Base-by-base conservation (phyloP, 2,888 invertebrate species). In the Morinoia aosen region DNA sequence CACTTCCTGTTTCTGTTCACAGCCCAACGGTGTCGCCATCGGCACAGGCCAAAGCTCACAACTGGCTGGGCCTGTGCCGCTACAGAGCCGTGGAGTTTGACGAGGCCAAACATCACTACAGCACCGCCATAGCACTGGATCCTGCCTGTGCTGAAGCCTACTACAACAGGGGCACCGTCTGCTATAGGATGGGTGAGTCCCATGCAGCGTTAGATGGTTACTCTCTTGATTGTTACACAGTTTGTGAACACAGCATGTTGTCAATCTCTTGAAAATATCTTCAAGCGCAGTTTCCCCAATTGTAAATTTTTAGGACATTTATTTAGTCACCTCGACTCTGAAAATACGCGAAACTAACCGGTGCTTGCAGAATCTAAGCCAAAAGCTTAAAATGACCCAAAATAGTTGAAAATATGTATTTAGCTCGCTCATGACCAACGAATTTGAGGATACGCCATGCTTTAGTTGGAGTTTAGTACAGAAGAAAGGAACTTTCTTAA, bases 111-210 rank as follows among this genome's bases (percentile, higher is more conserved):
- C 96, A 97, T 64, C 97, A 97, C 96, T 97, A 97, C 97, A 97
- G 97, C 16, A 96, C 97, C 93, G 97, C 97, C 0, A 96, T 97
- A 58, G 95, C 97, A 5, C 96, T 97, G 39, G 96, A 97, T 58
- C 96, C 97, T 12, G 95, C 96, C 39, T 96, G 97, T 57, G 97
- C 97, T 33, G 97, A 97, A 57, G 97, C 97, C 0, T 97, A 97
- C 96, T 97, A 97, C 96, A 97, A 97, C 97, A 97, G 97, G 96
- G 97, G 97, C 39, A 97, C 97, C 4, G 97, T 97, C 39, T 97
- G 97, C 95, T 97, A 97, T 96, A 97, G 97, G 96, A 97, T 97
- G 95, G 97, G 97, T 97, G 97, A 96, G 96, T 8, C 39, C 11
- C 19, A 88, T 2, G n/a, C 11, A 25, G 11, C 12, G n/a, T 39